Evolutionary conservation across 2,797 vertebrate species (phyloP).

Genomic region (Toxotes lorentzi): DNA sequence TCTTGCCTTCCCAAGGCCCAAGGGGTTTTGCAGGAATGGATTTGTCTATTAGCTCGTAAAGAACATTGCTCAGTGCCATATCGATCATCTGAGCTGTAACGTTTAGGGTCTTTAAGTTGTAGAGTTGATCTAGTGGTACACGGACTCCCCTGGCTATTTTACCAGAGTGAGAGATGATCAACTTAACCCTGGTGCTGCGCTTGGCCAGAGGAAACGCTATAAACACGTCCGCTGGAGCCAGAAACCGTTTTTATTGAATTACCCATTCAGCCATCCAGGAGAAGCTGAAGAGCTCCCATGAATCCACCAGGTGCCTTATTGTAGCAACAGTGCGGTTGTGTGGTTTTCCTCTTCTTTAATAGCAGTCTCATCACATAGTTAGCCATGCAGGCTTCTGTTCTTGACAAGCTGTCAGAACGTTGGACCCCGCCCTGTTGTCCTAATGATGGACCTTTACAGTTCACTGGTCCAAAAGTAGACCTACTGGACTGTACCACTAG

Average conservation of each 20-base stretch:
- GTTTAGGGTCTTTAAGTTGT: conserved; percentile 88
- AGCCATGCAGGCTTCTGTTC: conserved; percentile 70
- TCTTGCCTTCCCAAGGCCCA: conserved; percentile 72
- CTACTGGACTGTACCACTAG: conserved; percentile 65
- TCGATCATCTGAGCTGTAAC: conserved; percentile 87
- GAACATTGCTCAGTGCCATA: conserved; percentile 87
- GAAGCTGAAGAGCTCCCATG: conserved; percentile 55
- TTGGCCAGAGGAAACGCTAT: conserved; percentile 82
- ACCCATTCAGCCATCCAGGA: conserved; percentile 62
- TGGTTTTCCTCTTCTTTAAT: conserved; percentile 62
- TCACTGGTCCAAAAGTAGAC: conserved; percentile 75
- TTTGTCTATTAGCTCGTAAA: conserved; percentile 90
- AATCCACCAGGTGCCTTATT: conserved; percentile 66
- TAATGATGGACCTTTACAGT: conserved; percentile 82
- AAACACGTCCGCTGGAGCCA: conserved; percentile 76
- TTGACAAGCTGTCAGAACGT: conserved; percentile 80
- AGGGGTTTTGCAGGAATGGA: conserved; percentile 84
- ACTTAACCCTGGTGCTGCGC: conserved; percentile 81
- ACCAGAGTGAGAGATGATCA: conserved; percentile 85
- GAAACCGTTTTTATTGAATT: conserved; percentile 78
- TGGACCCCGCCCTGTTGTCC: conserved; percentile 75
- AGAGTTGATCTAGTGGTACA: conserved; percentile 87
- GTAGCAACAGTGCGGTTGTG: conserved; percentile 37
- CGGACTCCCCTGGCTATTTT: conserved; percentile 85
- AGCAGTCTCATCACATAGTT: conserved; percentile 74